Evolutionary conservation across 2,888 invertebrate genomes (phyloP), one percentile per base, ranked within the genome.

Genomic region (Alloscopus bannaensis): DNA sequence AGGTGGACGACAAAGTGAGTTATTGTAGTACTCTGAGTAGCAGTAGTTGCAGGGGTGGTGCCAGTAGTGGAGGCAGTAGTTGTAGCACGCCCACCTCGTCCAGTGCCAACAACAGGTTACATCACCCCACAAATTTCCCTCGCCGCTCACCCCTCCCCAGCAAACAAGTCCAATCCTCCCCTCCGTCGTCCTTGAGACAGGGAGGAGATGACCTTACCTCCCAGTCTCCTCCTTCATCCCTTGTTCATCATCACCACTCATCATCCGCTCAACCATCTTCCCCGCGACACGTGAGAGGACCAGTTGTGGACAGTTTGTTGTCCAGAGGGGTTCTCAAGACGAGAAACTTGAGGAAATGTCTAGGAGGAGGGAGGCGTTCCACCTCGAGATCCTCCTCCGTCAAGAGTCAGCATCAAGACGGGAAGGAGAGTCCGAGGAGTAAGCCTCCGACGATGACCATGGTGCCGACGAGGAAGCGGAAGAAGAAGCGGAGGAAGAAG

Each of bases 341-440:
- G 55, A 62, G 22, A 45, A 40, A 65, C n/a, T 28, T 70, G 31
- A 70, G 66, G 22, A 78, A 65, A 24, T 78, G 78, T 65, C 26
- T 78, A 0, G n/a, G n/a, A n/a, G n/a, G n/a, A n/a, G 64, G 78
- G 11, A 78, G 66, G 40, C 55, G 64, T 26, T 71, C 78, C 36
- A 57, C 57, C 16, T 78, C 78, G 6, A 70, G 59, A 24, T 78
- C 78, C n/a, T 78, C 78, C 31, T 75, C 75, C 31, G 20, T 78
- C 40, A 64, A 47, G 40, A 70, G 78, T 71, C 75, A 75, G 50
- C 18, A 52, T 18, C 70, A 70, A 28, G 59, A 50, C 1, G 26
- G 2, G n/a, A 47, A 42, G 20, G 36, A 28, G 29, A 40, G 16
- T 1, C 40, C 16, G 8, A 55, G 31, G 45, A 36, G 42, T 57